Evolutionary conservation across 2,113 vertebrate species (phyloP).

Genomic region (Serinus canaria): DNA sequence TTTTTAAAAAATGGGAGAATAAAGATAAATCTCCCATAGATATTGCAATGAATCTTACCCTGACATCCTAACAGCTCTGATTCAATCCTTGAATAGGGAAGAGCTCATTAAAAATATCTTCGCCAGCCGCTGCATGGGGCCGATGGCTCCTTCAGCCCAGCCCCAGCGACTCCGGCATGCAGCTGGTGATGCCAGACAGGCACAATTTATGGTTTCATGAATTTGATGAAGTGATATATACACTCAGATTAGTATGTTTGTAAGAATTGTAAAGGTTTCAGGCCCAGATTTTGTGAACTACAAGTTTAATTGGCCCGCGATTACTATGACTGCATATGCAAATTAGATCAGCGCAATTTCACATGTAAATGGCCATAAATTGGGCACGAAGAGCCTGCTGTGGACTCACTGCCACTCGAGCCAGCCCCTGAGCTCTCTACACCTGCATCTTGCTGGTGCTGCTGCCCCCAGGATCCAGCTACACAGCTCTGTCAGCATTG

Average conservation of each 20-base stretch:
- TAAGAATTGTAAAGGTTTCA: conserved; percentile 55
- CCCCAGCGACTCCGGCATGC: conserved; percentile 14
- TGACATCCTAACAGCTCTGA: conserved; percentile 60
- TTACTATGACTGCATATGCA: conserved; percentile 49
- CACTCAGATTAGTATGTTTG: conserved; percentile 46
- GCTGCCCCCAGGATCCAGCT: background rate
- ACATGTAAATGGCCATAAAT: conserved; percentile 46
- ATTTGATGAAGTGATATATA: conserved; percentile 66
- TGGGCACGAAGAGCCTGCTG: background rate
- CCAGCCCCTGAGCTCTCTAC: background rate
- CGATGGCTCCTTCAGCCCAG: conserved; percentile 51
- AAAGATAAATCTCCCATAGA: conserved; percentile 61
- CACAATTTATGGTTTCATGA: conserved; percentile 64
- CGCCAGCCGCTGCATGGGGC: conserved; percentile 41
- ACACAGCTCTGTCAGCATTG: accelerated
- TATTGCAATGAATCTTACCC: conserved; percentile 62
- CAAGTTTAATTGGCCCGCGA: conserved; percentile 52
- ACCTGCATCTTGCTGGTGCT: background rate
- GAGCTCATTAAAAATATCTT: conserved; percentile 67
- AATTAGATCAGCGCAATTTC: conserved; percentile 44
- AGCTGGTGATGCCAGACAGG: conserved; percentile 61
- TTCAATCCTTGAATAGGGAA: conserved; percentile 61
- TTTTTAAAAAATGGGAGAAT: background rate
- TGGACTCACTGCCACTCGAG: background rate
- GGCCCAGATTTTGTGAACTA: conserved; percentile 47